Percentiles rank a stretch among this genome's conserved stretches.
Evolutionary conservation across 2,888 invertebrate species (phyloP).

Genomic region (Sesia apiformis): DNA sequence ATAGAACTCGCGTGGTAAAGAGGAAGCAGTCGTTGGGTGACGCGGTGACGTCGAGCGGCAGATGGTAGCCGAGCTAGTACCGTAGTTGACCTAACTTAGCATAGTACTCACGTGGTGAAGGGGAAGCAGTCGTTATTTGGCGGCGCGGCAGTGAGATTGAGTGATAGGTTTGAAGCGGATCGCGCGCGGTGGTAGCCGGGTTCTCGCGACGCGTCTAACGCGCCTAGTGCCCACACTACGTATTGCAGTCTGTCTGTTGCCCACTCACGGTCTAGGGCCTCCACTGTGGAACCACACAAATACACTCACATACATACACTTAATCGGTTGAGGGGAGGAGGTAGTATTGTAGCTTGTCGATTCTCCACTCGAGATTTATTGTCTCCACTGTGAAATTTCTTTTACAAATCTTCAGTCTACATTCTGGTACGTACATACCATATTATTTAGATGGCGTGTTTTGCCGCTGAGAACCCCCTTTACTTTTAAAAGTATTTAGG

Average conservation of each 20-base stretch:
- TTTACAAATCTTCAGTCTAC: no score
- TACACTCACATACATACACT: neutral
- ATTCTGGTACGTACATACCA: no score
- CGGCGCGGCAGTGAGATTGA: slow-evolving; percentile 79
- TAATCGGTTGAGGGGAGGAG: no score
- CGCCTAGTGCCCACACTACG: slow-evolving; percentile 90
- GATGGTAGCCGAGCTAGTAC: neutral
- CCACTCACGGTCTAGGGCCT: slow-evolving; percentile 84
- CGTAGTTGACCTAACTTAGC: neutral
- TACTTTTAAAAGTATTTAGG: no score
- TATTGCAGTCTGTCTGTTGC: slow-evolving; percentile 77
- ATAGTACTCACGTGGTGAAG: slow-evolving; percentile 73
- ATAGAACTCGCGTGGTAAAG: slow-evolving; percentile 1
- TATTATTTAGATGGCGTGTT: no score
- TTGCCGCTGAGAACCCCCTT: no score
- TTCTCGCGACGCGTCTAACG: slow-evolving; percentile 80
- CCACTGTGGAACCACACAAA: slow-evolving; percentile 68
- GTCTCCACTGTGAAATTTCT: no score
- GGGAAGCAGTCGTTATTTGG: slow-evolving; percentile 82
- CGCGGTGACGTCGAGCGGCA: no score
- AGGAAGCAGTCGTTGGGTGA: neutral
- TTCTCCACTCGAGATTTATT: no score
- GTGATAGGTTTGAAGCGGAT: slow-evolving; percentile 79
- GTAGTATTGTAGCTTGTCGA: no score
- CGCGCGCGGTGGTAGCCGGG: slow-evolving; percentile 89